phyloP scores from a whole-genome alignment of 2,797 vertebrate species.

The Merluccius polli region DNA sequence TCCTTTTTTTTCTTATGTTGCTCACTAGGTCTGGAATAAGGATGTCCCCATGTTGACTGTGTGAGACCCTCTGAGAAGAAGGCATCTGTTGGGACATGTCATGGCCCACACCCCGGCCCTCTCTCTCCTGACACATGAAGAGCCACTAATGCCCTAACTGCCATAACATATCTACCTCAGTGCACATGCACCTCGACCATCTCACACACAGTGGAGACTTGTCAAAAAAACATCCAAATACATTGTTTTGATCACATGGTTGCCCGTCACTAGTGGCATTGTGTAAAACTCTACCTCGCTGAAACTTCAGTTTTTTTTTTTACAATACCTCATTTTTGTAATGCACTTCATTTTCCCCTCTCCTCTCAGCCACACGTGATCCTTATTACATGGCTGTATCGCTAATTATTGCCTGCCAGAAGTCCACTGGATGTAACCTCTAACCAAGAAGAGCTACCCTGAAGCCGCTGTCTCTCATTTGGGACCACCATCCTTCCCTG shows the following conservation, averaged over 20 bases:
- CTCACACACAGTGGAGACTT: not conserved
- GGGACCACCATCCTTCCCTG: not conserved
- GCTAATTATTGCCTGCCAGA: not conserved
- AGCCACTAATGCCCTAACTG: slow-evolving; percentile 24
- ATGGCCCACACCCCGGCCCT: slow-evolving; percentile 10
- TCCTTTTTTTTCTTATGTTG: not conserved
- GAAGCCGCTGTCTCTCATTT: not conserved
- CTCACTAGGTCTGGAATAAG: slow-evolving; percentile 13
- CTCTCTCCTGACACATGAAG: slow-evolving; percentile 33
- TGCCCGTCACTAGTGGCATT: slow-evolving; percentile 5
- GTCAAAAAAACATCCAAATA: not conserved
- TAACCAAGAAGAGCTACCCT: not conserved
- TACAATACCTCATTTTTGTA: slow-evolving; percentile 25
- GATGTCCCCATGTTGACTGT: slow-evolving; percentile 1
- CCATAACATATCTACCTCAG: slow-evolving; percentile 27
- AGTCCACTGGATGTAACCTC: not conserved
- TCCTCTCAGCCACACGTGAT: not conserved
- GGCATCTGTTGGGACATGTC: slow-evolving; percentile 25
- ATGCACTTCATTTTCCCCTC: not conserved
- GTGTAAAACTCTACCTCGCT: slow-evolving; percentile 30
- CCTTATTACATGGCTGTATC: not conserved
- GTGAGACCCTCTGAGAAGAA: slow-evolving; percentile 14
- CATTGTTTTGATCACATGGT: not conserved
- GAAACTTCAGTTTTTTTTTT: not conserved
- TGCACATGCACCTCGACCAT: not conserved